phyloP scores from a whole-genome alignment of 2,888 invertebrate species.

The Napeogenes sylphis region DNA sequence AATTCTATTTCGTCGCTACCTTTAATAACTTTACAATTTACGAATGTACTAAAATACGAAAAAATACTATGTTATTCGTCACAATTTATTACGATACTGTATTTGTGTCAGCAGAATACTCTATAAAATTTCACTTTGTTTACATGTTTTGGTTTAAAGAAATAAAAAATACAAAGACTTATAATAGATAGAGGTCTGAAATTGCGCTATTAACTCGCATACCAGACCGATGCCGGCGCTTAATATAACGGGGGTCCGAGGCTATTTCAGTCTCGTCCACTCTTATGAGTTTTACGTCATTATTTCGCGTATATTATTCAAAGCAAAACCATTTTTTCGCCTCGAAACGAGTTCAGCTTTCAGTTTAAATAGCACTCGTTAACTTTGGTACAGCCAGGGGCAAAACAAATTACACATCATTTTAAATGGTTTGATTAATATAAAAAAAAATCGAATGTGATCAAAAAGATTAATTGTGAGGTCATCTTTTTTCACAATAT shows the following conservation, averaged over 20 bases:
- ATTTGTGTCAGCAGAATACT: background rate
- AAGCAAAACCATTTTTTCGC: constrained; percentile 58
- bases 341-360: constrained; percentile 46
- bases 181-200: constrained; percentile 22
- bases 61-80: background rate
- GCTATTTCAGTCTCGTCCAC: constrained; percentile 47
- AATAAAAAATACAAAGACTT: constrained; percentile 2
- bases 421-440: constrained; percentile 67
- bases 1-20: background rate
- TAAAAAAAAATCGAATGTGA: constrained; percentile 25
- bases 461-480: background rate
- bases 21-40: background rate
- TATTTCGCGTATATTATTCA: constrained; percentile 68
- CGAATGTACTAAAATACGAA: too few species aligned
- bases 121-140: background rate
- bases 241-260: constrained; percentile 48
- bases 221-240: constrained; percentile 45
- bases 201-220: constrained; percentile 36
- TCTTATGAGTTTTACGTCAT: constrained; percentile 71
- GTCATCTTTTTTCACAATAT: background rate
- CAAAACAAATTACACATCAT: constrained; percentile 60
- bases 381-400: constrained; percentile 63
- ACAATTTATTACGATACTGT: background rate
- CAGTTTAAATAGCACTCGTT: constrained; percentile 72
- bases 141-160: background rate